phyloP scores from a whole-genome alignment of 2,888 invertebrate genomes.

The Mythimna impura region DNA sequence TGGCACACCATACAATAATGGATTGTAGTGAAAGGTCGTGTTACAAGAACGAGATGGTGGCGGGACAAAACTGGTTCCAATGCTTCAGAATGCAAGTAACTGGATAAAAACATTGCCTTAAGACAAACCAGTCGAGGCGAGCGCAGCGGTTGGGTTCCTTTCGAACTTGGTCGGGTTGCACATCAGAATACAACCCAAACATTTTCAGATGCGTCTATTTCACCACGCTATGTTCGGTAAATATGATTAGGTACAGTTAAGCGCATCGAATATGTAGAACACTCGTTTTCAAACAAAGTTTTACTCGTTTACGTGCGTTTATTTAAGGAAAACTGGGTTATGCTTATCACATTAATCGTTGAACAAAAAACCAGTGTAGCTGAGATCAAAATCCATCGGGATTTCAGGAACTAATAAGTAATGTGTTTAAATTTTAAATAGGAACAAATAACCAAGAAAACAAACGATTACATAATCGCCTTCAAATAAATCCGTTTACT shows the following conservation, averaged over 20 bases:
- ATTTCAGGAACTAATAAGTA: neutral
- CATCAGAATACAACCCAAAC: conserved; percentile 42
- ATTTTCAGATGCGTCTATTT: conserved; percentile 31
- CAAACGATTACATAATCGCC: conserved; percentile 16
- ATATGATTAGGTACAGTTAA: conserved; percentile 37
- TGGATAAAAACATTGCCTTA: conserved; percentile 88
- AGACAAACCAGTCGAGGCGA: conserved; percentile 85
- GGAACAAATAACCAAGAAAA: conserved; percentile 12
- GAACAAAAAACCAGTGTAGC: neutral
- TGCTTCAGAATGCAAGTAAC: conserved; percentile 89
- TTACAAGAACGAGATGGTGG: conserved; percentile 83
- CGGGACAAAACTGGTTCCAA: conserved; percentile 87
- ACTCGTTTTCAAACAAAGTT: conserved; percentile 11
- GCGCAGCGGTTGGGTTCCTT: conserved; percentile 70
- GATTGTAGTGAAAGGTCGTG: conserved; percentile 86
- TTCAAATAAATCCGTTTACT: conserved; percentile 9
- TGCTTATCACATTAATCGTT: neutral
- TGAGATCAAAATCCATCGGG: neutral
- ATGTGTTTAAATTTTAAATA: neutral
- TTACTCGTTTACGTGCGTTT: neutral
- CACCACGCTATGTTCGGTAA: conserved; percentile 9
- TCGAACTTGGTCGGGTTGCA: conserved; percentile 69
- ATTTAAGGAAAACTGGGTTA: neutral
- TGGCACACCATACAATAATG: conserved; percentile 76
- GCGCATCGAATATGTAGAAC: neutral